Percentiles rank a stretch among this genome's conserved stretches.
Evolutionary conservation across 2,888 invertebrate species (phyloP).

Genomic region (Acrobasis consociella): DNA sequence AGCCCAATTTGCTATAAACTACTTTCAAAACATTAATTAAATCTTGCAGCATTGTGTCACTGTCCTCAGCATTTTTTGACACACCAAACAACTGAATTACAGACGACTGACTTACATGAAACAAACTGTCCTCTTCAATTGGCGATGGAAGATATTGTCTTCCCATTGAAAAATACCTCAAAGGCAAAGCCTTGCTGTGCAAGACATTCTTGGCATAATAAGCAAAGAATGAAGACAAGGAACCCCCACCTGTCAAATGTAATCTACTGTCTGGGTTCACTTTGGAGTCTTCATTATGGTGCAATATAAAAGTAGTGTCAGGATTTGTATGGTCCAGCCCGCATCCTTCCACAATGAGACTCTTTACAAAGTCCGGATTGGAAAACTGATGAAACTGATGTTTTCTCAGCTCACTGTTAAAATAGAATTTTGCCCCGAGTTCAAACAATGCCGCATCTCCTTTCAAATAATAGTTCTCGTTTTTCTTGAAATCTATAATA

Average conservation of each 20-base stretch:
- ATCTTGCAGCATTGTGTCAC: constrained; percentile 81
- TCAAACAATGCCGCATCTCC: constrained; percentile 89
- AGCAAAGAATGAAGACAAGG: constrained; percentile 88
- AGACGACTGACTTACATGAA: constrained; percentile 87
- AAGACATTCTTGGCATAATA: constrained; percentile 87
- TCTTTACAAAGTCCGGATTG: constrained; percentile 90
- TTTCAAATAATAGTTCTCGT: constrained; percentile 84
- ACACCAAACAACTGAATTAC: constrained; percentile 86
- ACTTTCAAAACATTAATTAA: constrained; percentile 75
- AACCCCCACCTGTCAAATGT: constrained; percentile 89
- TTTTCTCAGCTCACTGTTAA: constrained; percentile 65
- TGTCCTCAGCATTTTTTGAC: constrained; percentile 70
- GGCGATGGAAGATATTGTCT: constrained; percentile 84
- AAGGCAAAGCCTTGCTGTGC: constrained; percentile 84
- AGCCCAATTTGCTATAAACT: constrained; percentile 85
- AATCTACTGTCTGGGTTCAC: constrained; percentile 82
- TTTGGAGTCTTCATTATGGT: constrained; percentile 80
- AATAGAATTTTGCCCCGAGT: constrained; percentile 81
- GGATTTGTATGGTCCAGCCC: constrained; percentile 83
- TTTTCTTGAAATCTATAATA: constrained; percentile 82
- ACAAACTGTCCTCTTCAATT: constrained; percentile 78
- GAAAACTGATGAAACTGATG: constrained; percentile 85
- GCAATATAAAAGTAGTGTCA: constrained; percentile 82
- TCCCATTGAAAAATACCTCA: constrained; percentile 87
- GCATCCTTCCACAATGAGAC: constrained; percentile 89